Conservation (phyloP, 1,140 invertebrate species). For the Euwallacea similis region DNA sequence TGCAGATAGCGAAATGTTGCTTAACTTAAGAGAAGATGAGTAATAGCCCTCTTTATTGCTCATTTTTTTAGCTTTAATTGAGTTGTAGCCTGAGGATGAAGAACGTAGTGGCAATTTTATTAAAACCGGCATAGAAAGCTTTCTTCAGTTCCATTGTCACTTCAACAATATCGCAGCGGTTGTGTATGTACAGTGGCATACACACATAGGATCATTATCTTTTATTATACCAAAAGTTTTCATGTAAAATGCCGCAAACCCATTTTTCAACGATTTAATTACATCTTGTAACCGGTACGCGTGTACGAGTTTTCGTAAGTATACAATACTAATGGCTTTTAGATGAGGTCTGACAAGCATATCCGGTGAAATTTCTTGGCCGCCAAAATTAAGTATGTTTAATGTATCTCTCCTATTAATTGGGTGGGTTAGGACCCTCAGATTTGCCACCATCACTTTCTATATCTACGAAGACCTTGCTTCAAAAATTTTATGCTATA, state of each 20-base stretch:
- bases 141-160: background rate
- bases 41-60: background rate
- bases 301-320: constrained; percentile 22
- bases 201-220: background rate
- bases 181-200: background rate
- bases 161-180: background rate
- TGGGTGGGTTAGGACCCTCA: too few relatives aligned
- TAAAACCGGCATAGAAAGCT: background rate
- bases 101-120: constrained; percentile 9
- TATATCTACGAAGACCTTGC: too few relatives aligned
- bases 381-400: constrained; percentile 30
- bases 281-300: constrained; percentile 18
- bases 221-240: constrained; percentile 17
- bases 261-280: constrained; percentile 23
- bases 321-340: constrained; percentile 31
- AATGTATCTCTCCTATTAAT: constrained; percentile 1
- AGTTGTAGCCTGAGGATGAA: background rate
- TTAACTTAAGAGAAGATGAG: constrained; percentile 15
- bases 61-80: too few relatives aligned
- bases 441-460: too few relatives aligned
- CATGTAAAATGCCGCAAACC: constrained; percentile 13
- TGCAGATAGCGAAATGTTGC: constrained; percentile 21
- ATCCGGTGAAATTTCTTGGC: constrained; percentile 34
- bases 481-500: too few relatives aligned
- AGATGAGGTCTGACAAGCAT: constrained; percentile 33